Percentiles rank a stretch among this genome's conserved stretches.
These are phyloP conservation scores for Amphipoea lucens DNA, from an alignment of 2,888 invertebrate genomes.

Conservation along the genomic window DNA sequence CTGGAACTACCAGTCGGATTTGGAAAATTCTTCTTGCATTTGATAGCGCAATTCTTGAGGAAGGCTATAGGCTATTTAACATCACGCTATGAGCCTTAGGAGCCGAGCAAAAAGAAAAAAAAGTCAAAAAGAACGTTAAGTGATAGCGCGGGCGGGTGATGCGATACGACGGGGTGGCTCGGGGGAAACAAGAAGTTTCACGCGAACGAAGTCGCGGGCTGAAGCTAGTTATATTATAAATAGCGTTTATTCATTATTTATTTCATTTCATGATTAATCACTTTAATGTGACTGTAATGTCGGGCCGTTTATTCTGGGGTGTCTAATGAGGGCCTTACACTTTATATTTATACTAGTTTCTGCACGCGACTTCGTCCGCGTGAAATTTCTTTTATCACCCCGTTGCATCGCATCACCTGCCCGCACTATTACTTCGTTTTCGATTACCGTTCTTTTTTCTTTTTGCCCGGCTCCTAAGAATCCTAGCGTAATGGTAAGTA, in stretches of 20 bases:
- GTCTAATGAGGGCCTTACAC: constrained; percentile 7
- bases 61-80: too few species aligned
- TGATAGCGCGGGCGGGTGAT: too few species aligned
- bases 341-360: constrained; percentile 13
- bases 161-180: too few species aligned
- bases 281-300: constrained; percentile 29
- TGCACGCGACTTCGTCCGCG: neutral
- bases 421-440: too few species aligned
- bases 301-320: neutral
- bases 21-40: too few species aligned
- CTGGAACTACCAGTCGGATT: too few species aligned
- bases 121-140: too few species aligned
- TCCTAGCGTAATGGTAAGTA: neutral
- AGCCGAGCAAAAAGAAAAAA: too few species aligned
- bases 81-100: too few species aligned
- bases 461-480: neutral
- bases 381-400: neutral
- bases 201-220: too few species aligned
- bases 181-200: too few species aligned
- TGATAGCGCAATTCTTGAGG: too few species aligned
- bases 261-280: constrained; percentile 25
- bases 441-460: neutral
- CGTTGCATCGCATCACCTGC: neutral
- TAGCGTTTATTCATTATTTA: constrained; percentile 40
- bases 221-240: constrained; percentile 32